Percentiles rank a stretch among this genome's conserved stretches.
These are phyloP conservation scores for Delphinapterus leucas DNA, from an alignment of 2,113 vertebrate species.

Conservation along the genomic window DNA sequence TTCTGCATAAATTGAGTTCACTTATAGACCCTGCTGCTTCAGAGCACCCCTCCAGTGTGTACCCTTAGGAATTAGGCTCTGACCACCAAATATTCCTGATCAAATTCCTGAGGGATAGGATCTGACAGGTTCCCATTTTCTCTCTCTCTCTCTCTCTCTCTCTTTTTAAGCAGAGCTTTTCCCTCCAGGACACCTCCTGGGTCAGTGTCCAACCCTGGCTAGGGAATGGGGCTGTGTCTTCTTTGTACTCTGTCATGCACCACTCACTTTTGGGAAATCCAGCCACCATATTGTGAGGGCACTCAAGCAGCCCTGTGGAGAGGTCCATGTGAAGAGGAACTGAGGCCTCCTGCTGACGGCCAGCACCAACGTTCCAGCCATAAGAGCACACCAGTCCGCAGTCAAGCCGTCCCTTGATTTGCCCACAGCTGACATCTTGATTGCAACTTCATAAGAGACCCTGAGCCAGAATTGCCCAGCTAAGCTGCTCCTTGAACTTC, in stretches of 20 bases:
- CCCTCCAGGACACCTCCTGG: neutral
- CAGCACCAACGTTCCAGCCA: neutral
- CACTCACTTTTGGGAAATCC: neutral
- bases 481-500: neutral
- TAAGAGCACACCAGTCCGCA: too few species aligned
- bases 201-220: neutral
- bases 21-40: neutral
- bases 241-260: neutral
- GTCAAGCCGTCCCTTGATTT: neutral
- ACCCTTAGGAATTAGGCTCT: neutral
- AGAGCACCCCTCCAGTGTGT: neutral
- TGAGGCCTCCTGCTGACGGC: neutral
- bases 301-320: neutral
- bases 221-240: neutral
- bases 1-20: neutral
- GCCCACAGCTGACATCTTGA: neutral
- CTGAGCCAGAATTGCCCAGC: neutral
- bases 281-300: neutral
- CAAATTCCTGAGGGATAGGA: neutral
- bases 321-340: neutral
- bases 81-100: neutral
- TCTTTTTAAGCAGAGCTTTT: neutral
- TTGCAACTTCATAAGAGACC: neutral
- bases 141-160: too few species aligned
- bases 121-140: neutral